Evolutionary conservation across 2,797 vertebrate genomes (phyloP), one percentile per base, ranked within the genome.

Genomic region (Lagorchestes hirsutus): DNA sequence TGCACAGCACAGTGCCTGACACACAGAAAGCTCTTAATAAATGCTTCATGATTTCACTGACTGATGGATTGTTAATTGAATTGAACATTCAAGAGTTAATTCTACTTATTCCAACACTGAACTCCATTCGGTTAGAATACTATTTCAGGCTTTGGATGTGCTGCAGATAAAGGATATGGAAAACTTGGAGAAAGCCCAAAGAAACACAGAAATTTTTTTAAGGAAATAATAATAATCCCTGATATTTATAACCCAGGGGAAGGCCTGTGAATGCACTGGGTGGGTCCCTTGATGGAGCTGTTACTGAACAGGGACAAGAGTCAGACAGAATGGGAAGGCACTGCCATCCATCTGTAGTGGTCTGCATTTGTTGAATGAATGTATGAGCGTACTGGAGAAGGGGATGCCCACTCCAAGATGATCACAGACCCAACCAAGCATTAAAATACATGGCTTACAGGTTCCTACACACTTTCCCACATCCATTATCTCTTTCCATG

Each of bases 71-170:
- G 58, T 95, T n/a, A 31, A 31, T 22, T 5, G 55, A 94, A 0
- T 40, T 94, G 55, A 52, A 92, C 62, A 29, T 57, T 54, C 34
- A 27, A 16, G 90, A 92, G 57, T 27, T 94, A 27, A 91, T 91
- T 82, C 92, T 92, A 11, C 82, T 93, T 91, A 55, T 28, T 46
- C 54, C 50, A 16, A 55, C 5, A n/a, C 9, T 54, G 46, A 90
- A 46, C 87, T 87, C 22, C 46, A 95, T 50, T 56, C 92, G 31
- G 93, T 97, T 74, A 96, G 92, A 91, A 55, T 57, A 92, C 55
- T 92, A 62, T 92, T 67, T 22, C 93, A 92, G 58, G 34, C 87
- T 96, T 91, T 91, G 90, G 91, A 95, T 67, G 74, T 31, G 18
- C 92, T 54, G 92, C 55, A 74, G 4, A 29, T 54, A 93, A 55